phyloP scores from a whole-genome alignment of 2,113 vertebrate genomes.

The Mirza zaza region DNA sequence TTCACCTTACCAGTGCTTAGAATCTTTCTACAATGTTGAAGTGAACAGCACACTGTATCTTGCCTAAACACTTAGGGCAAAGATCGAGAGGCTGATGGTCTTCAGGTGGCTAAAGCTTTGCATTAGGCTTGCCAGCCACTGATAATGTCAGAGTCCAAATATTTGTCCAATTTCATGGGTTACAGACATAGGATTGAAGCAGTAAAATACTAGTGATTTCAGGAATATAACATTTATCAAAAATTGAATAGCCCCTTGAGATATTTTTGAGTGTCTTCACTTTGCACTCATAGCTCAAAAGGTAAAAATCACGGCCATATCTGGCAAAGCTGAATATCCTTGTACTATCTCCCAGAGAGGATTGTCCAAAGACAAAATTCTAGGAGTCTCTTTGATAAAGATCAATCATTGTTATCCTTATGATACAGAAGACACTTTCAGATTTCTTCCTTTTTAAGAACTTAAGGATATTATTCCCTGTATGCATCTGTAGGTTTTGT shows the following conservation, averaged over 20 bases:
- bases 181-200: slow-evolving; percentile 78
- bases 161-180: slow-evolving; percentile 80
- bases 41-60: slow-evolving; percentile 71
- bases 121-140: slow-evolving; percentile 82
- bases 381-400: slow-evolving; percentile 84
- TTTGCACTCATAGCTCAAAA: slow-evolving; percentile 77
- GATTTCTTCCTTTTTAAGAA: slow-evolving; percentile 84
- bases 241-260: slow-evolving; percentile 79
- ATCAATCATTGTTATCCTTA: slow-evolving; percentile 85
- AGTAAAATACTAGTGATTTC: slow-evolving; percentile 79
- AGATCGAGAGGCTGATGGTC: slow-evolving; percentile 76
- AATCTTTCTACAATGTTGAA: slow-evolving; percentile 71
- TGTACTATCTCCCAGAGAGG: slow-evolving; percentile 83
- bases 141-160: slow-evolving; percentile 80
- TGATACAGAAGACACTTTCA: slow-evolving; percentile 84
- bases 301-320: slow-evolving; percentile 86
- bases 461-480: slow-evolving; percentile 75
- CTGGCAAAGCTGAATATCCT: slow-evolving; percentile 87
- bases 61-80: slow-evolving; percentile 81
- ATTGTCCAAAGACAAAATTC: slow-evolving; percentile 86
- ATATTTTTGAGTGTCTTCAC: slow-evolving; percentile 74
- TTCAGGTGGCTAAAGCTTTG: slow-evolving; percentile 83
- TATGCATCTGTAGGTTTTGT: slow-evolving; percentile 85
- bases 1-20: slow-evolving; percentile 81
- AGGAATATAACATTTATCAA: slow-evolving; percentile 81